Evolutionary conservation across 2,888 invertebrate genomes (phyloP), one percentile per base, ranked within the genome.

Genomic region (Cosmia pyralina): DNA sequence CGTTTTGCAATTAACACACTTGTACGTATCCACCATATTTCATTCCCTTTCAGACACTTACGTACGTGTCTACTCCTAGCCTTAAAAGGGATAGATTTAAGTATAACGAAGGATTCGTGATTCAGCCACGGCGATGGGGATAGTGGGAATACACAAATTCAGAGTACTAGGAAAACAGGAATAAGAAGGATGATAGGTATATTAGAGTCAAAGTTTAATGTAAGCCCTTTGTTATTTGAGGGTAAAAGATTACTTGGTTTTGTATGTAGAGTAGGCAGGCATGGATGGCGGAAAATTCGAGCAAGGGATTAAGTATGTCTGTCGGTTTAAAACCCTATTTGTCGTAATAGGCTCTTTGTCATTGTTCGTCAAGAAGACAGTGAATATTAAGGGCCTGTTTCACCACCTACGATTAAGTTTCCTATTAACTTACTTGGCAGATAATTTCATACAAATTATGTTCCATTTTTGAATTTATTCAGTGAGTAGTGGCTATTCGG

Each of bases 191-290:
- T 58, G 28, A 34, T 48, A 57, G 15, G 34, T 58, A 50, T 55
- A 55, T 69, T 34, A 13, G 52, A 77, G 71, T 63, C 77, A 76
- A 71, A 66, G 19, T 63, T 34, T 71, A 76, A 74, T 75, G 69
- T 64, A 53, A 67, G 50, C 22, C 22, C n/a, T 52, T 63, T 64
- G 53, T 76, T 76, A 64, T 71, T 79, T 66, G 52, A 55, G 65
- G 17, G 17, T 58, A 63, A 66, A 81, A 55, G 71, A 81, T 79
- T 76, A 81, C 71, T 58, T 53, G 41, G 57, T 63, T 64, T 52
- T 38, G 62, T 73, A 79, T 57, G 48, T 57, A 46, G 41, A 57
- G 38, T 5, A 52, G 28, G 38, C 5, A 52, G 28, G 74, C 73
- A 58, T 59, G 65, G 67, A 60, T 52, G 50, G 17, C 11, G 17